Base-by-base conservation (phyloP, 1,140 invertebrate genomes). In the Pseudomyrmex gracilis region DNA sequence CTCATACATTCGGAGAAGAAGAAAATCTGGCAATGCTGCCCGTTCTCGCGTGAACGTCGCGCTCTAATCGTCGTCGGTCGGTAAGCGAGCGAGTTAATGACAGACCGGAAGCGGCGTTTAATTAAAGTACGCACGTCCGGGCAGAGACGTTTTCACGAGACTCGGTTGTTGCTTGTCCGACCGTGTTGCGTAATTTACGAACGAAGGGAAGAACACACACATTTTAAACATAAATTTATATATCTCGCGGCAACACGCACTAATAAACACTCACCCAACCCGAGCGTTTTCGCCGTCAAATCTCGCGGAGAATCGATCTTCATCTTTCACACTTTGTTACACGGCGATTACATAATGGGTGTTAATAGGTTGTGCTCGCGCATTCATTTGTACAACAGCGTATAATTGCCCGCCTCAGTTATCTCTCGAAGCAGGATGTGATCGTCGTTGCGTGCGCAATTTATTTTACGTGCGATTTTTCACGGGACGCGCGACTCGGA, bases 51-150 rank as follows among this genome's bases (percentile, higher is more conserved):
- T 47, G 66, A 80, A 57, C 45, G 60, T 83, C 82, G 68, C 22
- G 71, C 68, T 76, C 84, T 86, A 80, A 89, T 89, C 88, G 87
- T 82, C 49, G 63, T 80, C 20, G 67, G 82, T 77, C 77, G 70
- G 87, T 85, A 85, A 86, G 83, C 84, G 88, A 53, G 49, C 87
- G 85, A 87, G 82, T 84, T 89, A 89, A 89, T 87, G 88, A 89
- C 88, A 85, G 88, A 66, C 89, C 88, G 88, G 89, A 90, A 90
- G 84, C 88, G 76, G 60, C 89, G 89, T 90, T 90, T 90, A 90
- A 90, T 90, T 90, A 90, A 90, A 90, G 86, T 90, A 89, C 89
- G 89, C 88, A 88, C 82, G 87, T 88, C 89, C 89, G 88, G 34
- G 88, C 82, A 90, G 88, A 87, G 89, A 90, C 89, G 85, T 90